These are phyloP conservation scores for Eilema sororculum DNA, from an alignment of 2,888 invertebrate genomes.

Conservation along the genomic window DNA sequence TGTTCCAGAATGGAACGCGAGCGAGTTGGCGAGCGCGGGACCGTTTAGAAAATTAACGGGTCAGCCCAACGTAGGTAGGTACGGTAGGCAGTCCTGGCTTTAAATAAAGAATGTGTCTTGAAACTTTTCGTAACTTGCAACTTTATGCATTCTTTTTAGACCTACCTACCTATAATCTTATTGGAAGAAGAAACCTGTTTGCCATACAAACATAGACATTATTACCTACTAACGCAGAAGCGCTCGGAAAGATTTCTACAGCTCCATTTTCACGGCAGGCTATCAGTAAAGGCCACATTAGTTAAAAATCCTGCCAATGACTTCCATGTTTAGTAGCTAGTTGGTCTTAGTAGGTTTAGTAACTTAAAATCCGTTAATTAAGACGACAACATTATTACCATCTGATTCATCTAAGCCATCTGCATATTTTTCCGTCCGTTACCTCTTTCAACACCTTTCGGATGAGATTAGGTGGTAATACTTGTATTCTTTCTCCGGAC, in stretches of 20 bases:
- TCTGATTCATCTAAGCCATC: too few species aligned
- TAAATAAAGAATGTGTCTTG: constrained; percentile 24
- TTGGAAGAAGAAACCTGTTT: neutral
- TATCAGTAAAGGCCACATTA: neutral
- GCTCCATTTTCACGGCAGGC: neutral
- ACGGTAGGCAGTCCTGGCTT: neutral
- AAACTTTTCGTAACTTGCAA: constrained; percentile 18
- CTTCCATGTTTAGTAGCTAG: too few species aligned
- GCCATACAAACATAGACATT: neutral
- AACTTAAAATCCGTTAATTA: too few species aligned
- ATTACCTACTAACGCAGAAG: too few species aligned
- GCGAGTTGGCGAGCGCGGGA: constrained; percentile 53
- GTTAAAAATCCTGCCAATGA: too few species aligned
- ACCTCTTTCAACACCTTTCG: too few species aligned
- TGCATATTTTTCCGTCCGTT: too few species aligned
- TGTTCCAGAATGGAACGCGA: constrained; percentile 76
- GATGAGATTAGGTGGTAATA: too few species aligned
- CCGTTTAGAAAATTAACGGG: constrained; percentile 56
- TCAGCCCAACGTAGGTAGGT: constrained; percentile 18
- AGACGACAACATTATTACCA: too few species aligned
- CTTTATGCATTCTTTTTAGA: neutral
- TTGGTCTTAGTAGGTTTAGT: too few species aligned
- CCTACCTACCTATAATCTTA: neutral
- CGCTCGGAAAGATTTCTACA: too few species aligned
- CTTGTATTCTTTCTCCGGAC: too few species aligned